Base-by-base conservation (phyloP, 2,888 invertebrate genomes). In the Melieria crassipennis region DNA sequence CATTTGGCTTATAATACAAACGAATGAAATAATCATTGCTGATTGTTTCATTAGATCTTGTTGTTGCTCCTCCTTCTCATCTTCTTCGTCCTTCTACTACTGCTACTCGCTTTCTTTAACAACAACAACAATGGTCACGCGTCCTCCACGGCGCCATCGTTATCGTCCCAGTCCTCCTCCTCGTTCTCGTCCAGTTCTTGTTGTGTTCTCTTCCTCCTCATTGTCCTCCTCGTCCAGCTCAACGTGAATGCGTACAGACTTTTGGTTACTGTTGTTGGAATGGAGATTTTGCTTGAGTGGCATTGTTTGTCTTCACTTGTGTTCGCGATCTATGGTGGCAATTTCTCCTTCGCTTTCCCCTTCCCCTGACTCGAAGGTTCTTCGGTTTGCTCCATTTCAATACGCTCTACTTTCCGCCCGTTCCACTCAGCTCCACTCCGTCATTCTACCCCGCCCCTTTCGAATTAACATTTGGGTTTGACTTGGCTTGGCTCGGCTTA, bases 1-100 rank as follows among this genome's bases (percentile, higher is more conserved):
- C 86, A 86, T 86, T 86, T 86, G 86, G 86, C 84, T 84, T 85
- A 84, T 83, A 80, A 78, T 79, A 78, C 71, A 78, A 70, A 79
- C 79, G 79, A 74, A 76, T 73, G 73, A 73, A 68, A 70, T 46
- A 69, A 70, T 64, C 61, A 66, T 30, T 65, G 56, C 55, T 79
- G 73, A 75, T 72, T 67, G 69, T 70, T 66, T 72, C 67, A 66
- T 80, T 62, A 61, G 48, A 60, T 46, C 43, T 52, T 58, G 67
- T 61, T 61, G 61, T 67, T 61, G 67, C 60, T 67, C 67, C 67
- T 67, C 67, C 67, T 67, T 67, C 62, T 63, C 56, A 62, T 69
- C 62, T 81, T 83, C 80, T 79, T 83, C 75, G 79, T 65, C 75
- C 71, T 72, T 69, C 64, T 68, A 48, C 71, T 75, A 47, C 68